Conservation (phyloP, 2,113 vertebrate species). For the Engraulis encrasicolus region DNA sequence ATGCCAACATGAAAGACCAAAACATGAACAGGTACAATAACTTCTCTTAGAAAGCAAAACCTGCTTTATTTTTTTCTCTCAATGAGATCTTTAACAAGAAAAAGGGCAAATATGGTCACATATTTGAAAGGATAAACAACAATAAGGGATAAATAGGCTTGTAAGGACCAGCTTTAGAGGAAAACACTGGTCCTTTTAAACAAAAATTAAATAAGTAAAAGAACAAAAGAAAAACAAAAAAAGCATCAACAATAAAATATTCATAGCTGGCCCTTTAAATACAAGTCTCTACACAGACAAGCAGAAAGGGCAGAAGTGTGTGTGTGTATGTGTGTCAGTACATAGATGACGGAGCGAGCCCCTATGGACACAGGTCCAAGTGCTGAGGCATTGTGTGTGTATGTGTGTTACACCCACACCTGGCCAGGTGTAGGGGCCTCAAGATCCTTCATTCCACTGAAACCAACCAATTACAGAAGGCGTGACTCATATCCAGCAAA, state of each 20-base stretch:
- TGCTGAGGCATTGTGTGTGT: conserved; percentile 13
- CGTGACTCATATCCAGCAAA: conserved; percentile 58
- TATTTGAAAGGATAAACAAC: conserved; percentile 93
- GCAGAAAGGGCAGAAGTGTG: conserved; percentile 62
- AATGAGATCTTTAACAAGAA: conserved; percentile 93
- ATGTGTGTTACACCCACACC: neutral
- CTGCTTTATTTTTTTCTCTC: conserved; percentile 87
- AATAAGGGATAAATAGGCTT: conserved; percentile 80
- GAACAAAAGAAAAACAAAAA: conserved; percentile 66
- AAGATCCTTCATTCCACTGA: neutral
- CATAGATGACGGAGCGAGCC: conserved; percentile 24
- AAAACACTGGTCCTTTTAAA: conserved; percentile 72
- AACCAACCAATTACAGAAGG: conserved; percentile 28
- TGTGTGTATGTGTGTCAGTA: conserved; percentile 19
- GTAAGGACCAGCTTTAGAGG: conserved; percentile 67
- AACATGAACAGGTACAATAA: neutral
- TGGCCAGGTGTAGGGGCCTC: neutral
- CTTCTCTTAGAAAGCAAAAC: conserved; percentile 72
- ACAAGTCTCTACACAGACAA: conserved; percentile 74
- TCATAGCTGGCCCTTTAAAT: conserved; percentile 79
- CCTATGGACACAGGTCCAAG: neutral
- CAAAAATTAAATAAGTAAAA: conserved; percentile 69
- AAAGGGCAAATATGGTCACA: conserved; percentile 94
- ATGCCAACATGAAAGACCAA: neutral
- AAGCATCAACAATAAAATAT: conserved; percentile 73